Evolutionary conservation across 2,797 vertebrate species (phyloP).

Genomic region (Chrysocyon brachyurus): DNA sequence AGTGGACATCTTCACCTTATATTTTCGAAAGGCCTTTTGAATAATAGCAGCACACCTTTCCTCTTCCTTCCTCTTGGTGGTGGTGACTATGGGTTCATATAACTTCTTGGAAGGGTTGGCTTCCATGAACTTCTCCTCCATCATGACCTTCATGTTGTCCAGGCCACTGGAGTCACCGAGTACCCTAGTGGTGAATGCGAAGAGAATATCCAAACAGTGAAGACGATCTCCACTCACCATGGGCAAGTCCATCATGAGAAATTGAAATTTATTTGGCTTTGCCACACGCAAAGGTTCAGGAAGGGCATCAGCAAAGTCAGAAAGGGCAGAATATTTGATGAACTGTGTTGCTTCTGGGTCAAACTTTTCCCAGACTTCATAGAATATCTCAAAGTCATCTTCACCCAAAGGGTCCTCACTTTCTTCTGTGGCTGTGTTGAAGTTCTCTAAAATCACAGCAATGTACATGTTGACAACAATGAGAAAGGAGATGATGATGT

Average conservation of each 20-base stretch:
- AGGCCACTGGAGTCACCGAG: constrained; percentile 84
- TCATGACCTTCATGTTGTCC: constrained; percentile 84
- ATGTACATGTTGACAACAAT: constrained; percentile 91
- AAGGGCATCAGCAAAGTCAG: constrained; percentile 89
- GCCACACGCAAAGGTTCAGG: constrained; percentile 87
- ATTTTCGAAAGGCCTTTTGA: constrained; percentile 87
- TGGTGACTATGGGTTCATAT: constrained; percentile 88
- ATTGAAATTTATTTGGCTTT: constrained; percentile 88
- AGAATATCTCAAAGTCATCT: constrained; percentile 91
- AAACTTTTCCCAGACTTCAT: constrained; percentile 89
- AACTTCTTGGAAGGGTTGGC: constrained; percentile 77
- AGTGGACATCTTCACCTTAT: constrained; percentile 71
- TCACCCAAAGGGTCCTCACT: constrained; percentile 88
- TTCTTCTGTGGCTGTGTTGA: constrained; percentile 89
- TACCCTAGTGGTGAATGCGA: constrained; percentile 89
- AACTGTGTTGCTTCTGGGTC: constrained; percentile 90
- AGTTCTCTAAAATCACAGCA: constrained; percentile 90
- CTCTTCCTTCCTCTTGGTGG: constrained; percentile 87
- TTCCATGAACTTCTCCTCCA: constrained; percentile 87
- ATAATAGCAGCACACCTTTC: constrained; percentile 86
- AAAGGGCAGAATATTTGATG: constrained; percentile 87
- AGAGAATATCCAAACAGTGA: constrained; percentile 89
- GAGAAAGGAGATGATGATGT: constrained; percentile 89
- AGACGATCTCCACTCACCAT: constrained; percentile 89
- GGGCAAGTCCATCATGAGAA: constrained; percentile 89